Evolutionary conservation across 2,888 invertebrate genomes (phyloP), one percentile per base, ranked within the genome.

Genomic region (Orthosia cruda): DNA sequence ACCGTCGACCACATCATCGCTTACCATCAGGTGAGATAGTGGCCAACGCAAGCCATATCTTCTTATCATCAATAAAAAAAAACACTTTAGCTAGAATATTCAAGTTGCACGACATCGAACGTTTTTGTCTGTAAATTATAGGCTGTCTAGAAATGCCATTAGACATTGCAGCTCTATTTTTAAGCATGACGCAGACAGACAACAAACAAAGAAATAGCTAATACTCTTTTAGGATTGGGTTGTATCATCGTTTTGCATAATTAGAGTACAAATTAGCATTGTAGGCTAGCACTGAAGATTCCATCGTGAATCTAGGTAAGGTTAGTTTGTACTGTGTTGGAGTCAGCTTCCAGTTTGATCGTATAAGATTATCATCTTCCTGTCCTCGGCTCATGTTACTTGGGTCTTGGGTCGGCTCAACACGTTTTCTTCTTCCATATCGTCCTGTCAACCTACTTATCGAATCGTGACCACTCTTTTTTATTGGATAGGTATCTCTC

Each of bases 201-300:
- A 54, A 47, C 50, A 47, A 77, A 81, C 79, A 85, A 83, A 85
- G 83, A 64, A 68, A 63, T 67, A 59, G 13, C 32, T 49, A 58
- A 32, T n/a, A 57, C 70, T 72, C 67, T 74, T 75, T 81, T 74
- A 80, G 71, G 73, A 67, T 66, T 47, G 45, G 32, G 23, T 68
- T 71, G 26, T 63, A 80, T 80, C 82, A 84, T 77, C 77, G 49
- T 65, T 83, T 81, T 64, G 83, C 69, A 81, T 81, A 80, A 80
- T 77, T 79, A 83, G 76, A 52, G 64, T 54, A 63, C 65, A 78
- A 64, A 74, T 73, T 74, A 74, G 65, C 66, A 71, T 52, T 69
- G 45, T 62, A 70, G 55, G 52, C 59, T 52, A 15, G 12, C n/a
- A n/a, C 18, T 45, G 23, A 47, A 40, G 45, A 47, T 64, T 55